Evolutionary conservation across 2,888 invertebrate species (phyloP).

Genomic region (Oasisia sp.): DNA sequence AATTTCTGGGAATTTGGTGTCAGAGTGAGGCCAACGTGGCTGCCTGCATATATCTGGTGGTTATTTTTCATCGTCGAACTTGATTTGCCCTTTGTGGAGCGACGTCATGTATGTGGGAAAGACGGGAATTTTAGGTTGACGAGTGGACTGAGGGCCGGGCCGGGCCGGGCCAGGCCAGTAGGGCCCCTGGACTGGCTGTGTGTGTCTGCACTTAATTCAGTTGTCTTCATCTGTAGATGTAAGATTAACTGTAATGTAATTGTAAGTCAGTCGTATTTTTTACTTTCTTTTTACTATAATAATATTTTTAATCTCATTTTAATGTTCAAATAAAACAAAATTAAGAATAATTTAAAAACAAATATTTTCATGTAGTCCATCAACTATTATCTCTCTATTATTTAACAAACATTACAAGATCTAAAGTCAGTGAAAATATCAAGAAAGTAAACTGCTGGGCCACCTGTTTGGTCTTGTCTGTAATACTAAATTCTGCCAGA

Average conservation of each 20-base stretch:
- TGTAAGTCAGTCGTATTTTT: not conserved
- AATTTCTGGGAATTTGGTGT: slow-evolving; percentile 6
- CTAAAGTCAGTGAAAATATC: not conserved
- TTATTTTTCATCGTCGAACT: slow-evolving; percentile 13
- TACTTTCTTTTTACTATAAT: not conserved
- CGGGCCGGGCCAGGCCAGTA: not conserved
- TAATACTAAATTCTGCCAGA: not conserved
- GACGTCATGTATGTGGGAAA: not conserved
- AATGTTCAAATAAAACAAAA: not conserved
- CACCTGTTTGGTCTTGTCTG: not conserved
- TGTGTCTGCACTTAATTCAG: not conserved
- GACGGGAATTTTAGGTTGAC: not conserved
- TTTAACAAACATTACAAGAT: not conserved
- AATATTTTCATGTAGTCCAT: not conserved
- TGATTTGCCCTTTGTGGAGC: slow-evolving; percentile 5
- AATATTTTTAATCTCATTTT: not conserved
- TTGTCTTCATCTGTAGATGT: not conserved
- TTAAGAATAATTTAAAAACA: not conserved
- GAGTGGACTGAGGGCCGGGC: not conserved
- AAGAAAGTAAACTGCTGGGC: not conserved
- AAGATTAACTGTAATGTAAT: not conserved
- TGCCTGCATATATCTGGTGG: not conserved
- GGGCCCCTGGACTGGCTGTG: not conserved
- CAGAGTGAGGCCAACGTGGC: not conserved
- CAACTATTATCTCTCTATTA: not conserved